phyloP scores from a whole-genome alignment of 2,113 vertebrate species.

The zebrafish (Danio rerio) region GRCz12tu NC_133186.1:859501-860000 shows the following conservation, averaged over 20 bases:
- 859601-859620: slow-evolving; percentile 64
- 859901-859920: too few relatives aligned
- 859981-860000: too few relatives aligned
- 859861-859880: too few relatives aligned
- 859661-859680: slow-evolving; percentile 7
- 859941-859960: too few relatives aligned
- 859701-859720: not conserved
- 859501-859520: slow-evolving; percentile 71
- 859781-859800: not conserved
- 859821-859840: not conserved
- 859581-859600: slow-evolving; percentile 66
- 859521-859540: slow-evolving; percentile 70
- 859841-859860: too few relatives aligned
- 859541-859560: slow-evolving; percentile 66
- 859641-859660: slow-evolving; percentile 10
- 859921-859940: too few relatives aligned
- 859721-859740: slow-evolving; percentile 5
- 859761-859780: not conserved
- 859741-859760: slow-evolving; percentile 1
- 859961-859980: too few relatives aligned
- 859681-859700: not conserved
- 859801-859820: not conserved
- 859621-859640: not conserved
- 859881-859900: too few relatives aligned
- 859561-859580: slow-evolving; percentile 59